Evolutionary conservation across 1,140 invertebrate species (phyloP).

Genomic region (Papilio helenus): DNA sequence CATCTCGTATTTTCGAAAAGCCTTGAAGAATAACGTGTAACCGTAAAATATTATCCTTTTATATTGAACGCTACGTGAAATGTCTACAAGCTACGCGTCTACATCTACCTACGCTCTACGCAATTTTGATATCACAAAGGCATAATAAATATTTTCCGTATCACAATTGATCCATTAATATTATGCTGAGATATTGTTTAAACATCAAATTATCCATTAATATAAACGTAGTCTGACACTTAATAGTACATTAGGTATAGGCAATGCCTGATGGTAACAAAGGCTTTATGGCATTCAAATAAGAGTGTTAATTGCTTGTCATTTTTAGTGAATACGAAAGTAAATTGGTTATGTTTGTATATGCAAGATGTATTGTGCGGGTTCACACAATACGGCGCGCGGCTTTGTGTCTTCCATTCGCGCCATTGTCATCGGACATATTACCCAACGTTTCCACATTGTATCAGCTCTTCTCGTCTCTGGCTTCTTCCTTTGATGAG

Average conservation of each 20-base stretch:
- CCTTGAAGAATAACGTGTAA: neutral
- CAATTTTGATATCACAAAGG: neutral
- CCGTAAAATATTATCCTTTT: neutral
- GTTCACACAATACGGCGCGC: conserved; percentile 72
- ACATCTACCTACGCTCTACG: conserved; percentile 30
- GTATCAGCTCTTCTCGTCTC: conserved; percentile 71
- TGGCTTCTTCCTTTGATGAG: conserved; percentile 73
- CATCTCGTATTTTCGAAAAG: neutral
- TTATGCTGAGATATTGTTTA: conserved; percentile 21
- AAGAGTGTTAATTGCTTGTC: conserved; percentile 58
- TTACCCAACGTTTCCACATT: conserved; percentile 79
- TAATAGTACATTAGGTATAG: conserved; percentile 47
- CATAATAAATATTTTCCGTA: conserved; percentile 15
- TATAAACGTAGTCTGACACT: conserved; percentile 64
- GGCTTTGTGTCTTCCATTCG: conserved; percentile 76
- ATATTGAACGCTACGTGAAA: neutral
- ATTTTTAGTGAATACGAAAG: conserved; percentile 60
- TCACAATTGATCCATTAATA: neutral
- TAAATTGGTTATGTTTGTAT: conserved; percentile 65
- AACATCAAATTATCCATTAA: conserved; percentile 60
- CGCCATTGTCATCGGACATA: conserved; percentile 78
- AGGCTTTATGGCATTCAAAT: conserved; percentile 40
- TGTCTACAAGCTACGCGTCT: conserved; percentile 3
- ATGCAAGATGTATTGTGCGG: conserved; percentile 79
- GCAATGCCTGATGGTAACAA: conserved; percentile 41